Percentiles rank a stretch among this genome's conserved stretches.
Evolutionary conservation across 2,113 vertebrate species (phyloP).

Genomic region (Plotosus lineatus): DNA sequence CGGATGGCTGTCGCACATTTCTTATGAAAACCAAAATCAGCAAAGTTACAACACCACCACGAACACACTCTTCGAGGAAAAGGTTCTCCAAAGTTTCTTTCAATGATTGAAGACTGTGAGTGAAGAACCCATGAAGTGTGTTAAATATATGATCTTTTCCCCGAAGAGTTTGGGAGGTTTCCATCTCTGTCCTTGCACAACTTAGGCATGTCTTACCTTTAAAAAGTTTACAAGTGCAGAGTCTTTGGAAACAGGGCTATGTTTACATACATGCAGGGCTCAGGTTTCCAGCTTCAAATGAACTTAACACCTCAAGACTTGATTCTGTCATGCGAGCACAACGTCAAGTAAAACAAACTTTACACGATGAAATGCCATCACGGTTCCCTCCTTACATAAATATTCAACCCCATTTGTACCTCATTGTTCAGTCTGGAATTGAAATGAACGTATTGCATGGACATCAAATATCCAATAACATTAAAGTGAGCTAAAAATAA

Average conservation of each 20-base stretch:
- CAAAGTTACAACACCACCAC: neutral
- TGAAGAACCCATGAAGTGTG: neutral
- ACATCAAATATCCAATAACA: neutral
- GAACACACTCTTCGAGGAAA: conserved; percentile 3
- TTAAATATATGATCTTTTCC: neutral
- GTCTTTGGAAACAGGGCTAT: neutral
- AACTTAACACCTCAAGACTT: neutral
- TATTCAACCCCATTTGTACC: neutral
- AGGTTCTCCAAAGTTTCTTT: neutral
- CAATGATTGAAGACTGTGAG: neutral
- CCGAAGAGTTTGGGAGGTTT: conserved; percentile 7
- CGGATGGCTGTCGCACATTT: neutral
- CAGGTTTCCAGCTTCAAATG: conserved; percentile 2
- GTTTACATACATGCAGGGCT: conserved; percentile 6
- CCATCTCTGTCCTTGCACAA: conserved; percentile 7
- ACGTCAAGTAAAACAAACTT: neutral
- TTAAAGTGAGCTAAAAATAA: neutral
- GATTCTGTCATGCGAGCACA: neutral
- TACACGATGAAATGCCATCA: neutral
- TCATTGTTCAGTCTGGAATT: neutral
- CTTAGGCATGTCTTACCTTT: too few species aligned
- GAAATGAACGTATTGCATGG: neutral
- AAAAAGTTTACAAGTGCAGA: conserved; percentile 10
- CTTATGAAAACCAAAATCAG: neutral
- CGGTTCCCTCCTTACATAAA: neutral